These are phyloP conservation scores for Ceyx melanurus DNA, from an alignment of 2,113 vertebrate genomes.

Conservation along the genomic window DNA sequence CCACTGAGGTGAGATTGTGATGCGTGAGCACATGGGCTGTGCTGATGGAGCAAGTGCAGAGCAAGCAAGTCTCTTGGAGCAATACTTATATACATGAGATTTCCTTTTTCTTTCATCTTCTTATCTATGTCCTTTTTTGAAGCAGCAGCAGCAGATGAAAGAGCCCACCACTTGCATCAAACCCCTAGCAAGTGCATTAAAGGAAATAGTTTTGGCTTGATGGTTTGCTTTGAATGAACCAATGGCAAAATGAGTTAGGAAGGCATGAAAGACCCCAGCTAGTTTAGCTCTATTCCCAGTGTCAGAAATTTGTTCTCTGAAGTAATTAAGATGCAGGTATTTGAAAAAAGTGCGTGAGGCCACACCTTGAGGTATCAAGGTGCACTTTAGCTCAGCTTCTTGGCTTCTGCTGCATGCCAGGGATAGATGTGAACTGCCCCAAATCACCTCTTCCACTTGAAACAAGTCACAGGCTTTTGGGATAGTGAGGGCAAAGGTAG, in stretches of 20 bases:
- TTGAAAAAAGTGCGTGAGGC: background rate
- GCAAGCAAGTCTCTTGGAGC: background rate
- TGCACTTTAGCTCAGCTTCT: background rate
- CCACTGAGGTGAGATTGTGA: background rate
- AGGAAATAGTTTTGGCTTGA: background rate
- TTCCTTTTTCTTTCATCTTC: background rate
- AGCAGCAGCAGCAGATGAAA: constrained; percentile 35
- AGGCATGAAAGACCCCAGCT: background rate
- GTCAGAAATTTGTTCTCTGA: background rate
- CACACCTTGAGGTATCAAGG: background rate
- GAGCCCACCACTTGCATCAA: constrained; percentile 14
- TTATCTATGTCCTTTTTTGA: background rate
- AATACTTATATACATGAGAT: fast-evolving
- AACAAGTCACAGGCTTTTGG: background rate
- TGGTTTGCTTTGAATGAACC: constrained; percentile 41
- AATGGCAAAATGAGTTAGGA: background rate
- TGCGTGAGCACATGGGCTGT: fast-evolving
- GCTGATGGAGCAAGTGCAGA: background rate
- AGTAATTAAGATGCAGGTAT: constrained; percentile 5
- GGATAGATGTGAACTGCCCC: background rate
- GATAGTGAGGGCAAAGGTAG: background rate
- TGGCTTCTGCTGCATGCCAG: background rate
- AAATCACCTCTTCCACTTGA: background rate
- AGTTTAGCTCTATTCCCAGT: background rate
- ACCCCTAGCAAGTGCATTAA: background rate